Evolutionary conservation across 2,888 invertebrate genomes (phyloP).

Genomic region (Dioctria rufipes): DNA sequence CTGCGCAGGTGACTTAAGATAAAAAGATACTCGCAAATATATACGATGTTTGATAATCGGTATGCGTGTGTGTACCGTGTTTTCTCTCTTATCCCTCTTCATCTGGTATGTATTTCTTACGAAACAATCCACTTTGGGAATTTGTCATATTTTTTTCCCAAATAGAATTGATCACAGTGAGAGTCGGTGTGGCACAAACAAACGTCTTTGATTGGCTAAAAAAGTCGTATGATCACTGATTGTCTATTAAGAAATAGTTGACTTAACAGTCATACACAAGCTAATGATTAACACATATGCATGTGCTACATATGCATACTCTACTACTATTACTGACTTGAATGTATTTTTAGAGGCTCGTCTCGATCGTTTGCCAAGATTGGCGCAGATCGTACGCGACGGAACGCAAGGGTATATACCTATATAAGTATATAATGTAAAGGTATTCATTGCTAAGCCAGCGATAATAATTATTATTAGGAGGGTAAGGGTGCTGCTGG

Average conservation of each 20-base stretch:
- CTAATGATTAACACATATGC: background rate
- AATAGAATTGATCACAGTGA: background rate
- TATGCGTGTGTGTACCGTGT: no score
- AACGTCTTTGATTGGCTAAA: constrained; percentile 5
- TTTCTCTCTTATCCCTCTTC: no score
- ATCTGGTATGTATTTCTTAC: background rate
- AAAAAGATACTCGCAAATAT: no score
- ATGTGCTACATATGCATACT: no score
- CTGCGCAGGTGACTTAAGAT: background rate
- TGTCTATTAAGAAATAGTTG: constrained; percentile 21
- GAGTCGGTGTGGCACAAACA: constrained; percentile 20
- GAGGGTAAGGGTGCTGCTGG: background rate
- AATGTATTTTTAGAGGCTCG: constrained; percentile 43
- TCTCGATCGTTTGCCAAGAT: constrained; percentile 34
- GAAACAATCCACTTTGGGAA: no score
- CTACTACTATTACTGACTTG: background rate
- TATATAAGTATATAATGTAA: no score
- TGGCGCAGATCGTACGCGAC: background rate
- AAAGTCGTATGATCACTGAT: constrained; percentile 27
- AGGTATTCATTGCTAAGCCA: no score
- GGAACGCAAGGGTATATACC: no score
- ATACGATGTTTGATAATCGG: no score
- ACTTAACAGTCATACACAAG: background rate
- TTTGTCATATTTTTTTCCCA: no score
- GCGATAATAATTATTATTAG: background rate